Conservation (phyloP, 1,140 invertebrate species). For the Nautilus pompilius region DNA sequence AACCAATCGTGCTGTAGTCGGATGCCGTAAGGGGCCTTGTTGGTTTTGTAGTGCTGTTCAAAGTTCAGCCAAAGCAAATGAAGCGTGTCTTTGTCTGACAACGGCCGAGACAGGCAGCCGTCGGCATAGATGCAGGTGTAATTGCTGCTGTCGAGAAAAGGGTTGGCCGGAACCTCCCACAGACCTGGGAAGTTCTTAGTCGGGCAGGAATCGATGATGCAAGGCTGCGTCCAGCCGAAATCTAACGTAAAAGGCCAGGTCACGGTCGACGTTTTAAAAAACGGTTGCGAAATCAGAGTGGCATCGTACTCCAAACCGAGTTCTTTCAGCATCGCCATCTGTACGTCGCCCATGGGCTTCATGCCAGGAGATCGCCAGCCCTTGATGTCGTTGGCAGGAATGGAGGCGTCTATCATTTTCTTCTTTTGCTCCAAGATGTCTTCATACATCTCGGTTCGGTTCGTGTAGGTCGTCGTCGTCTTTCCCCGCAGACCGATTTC, state of each 20-base stretch:
- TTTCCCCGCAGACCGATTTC: constrained; percentile 23
- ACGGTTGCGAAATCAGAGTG: constrained; percentile 13
- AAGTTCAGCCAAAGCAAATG: constrained; percentile 32
- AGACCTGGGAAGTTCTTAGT: constrained; percentile 16
- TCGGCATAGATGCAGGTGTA: constrained; percentile 22
- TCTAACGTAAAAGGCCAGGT: constrained; percentile 34
- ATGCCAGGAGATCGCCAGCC: constrained; percentile 26
- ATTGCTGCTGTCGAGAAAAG: constrained; percentile 9
- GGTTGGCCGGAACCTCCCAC: constrained; percentile 34
- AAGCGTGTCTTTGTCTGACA: constrained; percentile 15
- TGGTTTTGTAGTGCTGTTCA: constrained; percentile 23
- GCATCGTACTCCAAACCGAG: constrained; percentile 25
- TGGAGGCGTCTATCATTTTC: constrained; percentile 6
- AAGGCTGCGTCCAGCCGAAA: constrained; percentile 20
- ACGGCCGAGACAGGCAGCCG: constrained; percentile 10
- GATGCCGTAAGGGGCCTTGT: constrained; percentile 32
- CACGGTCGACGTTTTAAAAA: not conserved
- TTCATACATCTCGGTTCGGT: not conserved
- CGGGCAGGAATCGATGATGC: constrained; percentile 18
- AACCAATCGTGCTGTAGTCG: constrained; percentile 36
- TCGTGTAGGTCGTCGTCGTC: constrained; percentile 4
- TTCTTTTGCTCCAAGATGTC: constrained; percentile 18
- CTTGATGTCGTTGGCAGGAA: constrained; percentile 6
- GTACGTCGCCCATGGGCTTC: constrained; percentile 12
- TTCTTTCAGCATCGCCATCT: constrained; percentile 20